A percentile compares a stretch with the other conserved stretches of the same genome.
Evolutionary conservation across 2,888 invertebrate genomes (phyloP).

Genomic region (Tipula unca): DNA sequence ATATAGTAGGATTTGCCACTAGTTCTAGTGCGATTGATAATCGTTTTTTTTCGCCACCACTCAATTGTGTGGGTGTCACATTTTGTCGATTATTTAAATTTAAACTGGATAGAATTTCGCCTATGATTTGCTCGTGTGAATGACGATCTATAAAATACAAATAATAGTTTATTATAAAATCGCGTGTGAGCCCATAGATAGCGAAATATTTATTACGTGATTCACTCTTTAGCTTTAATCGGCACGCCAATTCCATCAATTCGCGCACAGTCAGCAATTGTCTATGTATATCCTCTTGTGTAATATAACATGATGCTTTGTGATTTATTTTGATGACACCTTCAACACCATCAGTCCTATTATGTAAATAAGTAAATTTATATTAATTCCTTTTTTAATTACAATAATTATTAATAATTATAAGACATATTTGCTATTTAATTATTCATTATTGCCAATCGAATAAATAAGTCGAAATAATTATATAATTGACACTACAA

Average conservation of each 20-base stretch:
- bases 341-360: constrained; percentile 44
- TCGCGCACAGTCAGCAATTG: constrained; percentile 65
- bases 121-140: constrained; percentile 33
- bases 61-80: constrained; percentile 46
- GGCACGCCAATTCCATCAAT: constrained; percentile 69
- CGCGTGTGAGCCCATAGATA: background rate
- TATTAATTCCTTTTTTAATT: background rate
- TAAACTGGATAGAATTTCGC: constrained; percentile 37
- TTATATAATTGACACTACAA: no score
- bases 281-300: constrained; percentile 67
- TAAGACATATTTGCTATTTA: background rate
- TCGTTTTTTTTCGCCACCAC: constrained; percentile 73
- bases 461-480: no score
- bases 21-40: constrained; percentile 74
- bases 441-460: no score
- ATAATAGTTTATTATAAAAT: background rate
- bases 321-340: constrained; percentile 64
- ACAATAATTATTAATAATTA: background rate
- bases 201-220: background rate
- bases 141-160: constrained; percentile 23
- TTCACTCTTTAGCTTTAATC: constrained; percentile 52
- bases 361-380: background rate
- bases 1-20: constrained; percentile 74
- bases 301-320: constrained; percentile 72
- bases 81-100: constrained; percentile 37